Percentiles rank a stretch among this genome's conserved stretches.
phyloP scores from a whole-genome alignment of 2,888 invertebrate genomes.

The Timema podura region DNA sequence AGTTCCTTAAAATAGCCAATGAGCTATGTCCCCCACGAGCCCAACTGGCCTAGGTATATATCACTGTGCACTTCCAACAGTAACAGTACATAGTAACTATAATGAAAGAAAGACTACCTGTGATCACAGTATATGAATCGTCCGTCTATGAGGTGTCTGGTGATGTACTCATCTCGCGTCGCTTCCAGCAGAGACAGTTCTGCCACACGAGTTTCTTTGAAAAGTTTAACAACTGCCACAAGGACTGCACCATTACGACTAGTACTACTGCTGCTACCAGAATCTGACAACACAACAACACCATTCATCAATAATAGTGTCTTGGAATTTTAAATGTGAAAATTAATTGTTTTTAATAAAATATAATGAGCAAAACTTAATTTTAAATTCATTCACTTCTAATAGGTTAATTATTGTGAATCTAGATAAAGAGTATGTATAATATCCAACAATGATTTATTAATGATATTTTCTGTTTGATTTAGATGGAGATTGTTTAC shows the following conservation, averaged over 20 bases:
- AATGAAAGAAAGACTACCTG: conserved; percentile 45
- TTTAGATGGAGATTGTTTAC: too few species aligned
- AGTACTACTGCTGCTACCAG: conserved; percentile 13
- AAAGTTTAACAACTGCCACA: conserved; percentile 59
- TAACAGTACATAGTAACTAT: too few species aligned
- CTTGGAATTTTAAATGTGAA: too few species aligned
- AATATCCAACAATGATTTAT: too few species aligned
- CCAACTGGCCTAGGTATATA: too few species aligned
- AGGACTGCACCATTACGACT: conserved; percentile 37
- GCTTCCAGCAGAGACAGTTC: conserved; percentile 61
- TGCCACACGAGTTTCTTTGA: conserved; percentile 66
- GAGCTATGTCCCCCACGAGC: too few species aligned
- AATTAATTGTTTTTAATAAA: background rate
- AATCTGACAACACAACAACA: conserved; percentile 15
- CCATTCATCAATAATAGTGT: background rate
- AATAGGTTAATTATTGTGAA: too few species aligned
- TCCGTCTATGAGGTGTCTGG: conserved; percentile 84
- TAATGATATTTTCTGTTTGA: too few species aligned
- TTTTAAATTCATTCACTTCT: too few species aligned
- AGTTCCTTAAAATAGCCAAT: too few species aligned
- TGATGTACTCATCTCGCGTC: conserved; percentile 80
- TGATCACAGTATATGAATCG: conserved; percentile 88
- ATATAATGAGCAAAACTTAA: background rate
- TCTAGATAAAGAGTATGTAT: too few species aligned
- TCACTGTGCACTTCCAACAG: too few species aligned